Conservation (phyloP, 2,888 invertebrate genomes). For the Tetragnatha montana region DNA sequence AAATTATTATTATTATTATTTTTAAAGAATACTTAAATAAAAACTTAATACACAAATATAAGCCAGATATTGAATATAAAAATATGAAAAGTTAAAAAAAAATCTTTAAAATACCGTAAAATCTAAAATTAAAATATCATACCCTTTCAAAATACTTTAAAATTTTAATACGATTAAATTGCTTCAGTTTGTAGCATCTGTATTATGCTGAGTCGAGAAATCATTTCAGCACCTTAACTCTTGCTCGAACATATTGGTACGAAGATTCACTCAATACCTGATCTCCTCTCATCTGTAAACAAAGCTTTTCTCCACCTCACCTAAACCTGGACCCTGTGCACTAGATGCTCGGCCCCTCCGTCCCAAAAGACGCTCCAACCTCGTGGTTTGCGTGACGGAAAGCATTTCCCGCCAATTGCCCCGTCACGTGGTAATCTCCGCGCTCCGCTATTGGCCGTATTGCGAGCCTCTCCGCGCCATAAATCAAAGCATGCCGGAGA, state of each 20-base stretch:
- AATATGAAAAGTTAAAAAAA: too few species aligned
- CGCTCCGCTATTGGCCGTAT: conserved; percentile 41
- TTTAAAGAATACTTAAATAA: too few species aligned
- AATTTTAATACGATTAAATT: too few species aligned
- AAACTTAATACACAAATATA: too few species aligned
- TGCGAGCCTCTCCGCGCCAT: conserved; percentile 29
- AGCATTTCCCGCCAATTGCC: conserved; percentile 69
- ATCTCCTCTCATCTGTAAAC: not conserved
- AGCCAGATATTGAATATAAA: too few species aligned
- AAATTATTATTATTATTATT: too few species aligned
- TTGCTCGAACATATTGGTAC: not conserved
- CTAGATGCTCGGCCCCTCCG: conserved; percentile 2
- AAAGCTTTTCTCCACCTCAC: not conserved
- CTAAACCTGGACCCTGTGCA: not conserved
- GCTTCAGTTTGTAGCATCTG: too few species aligned
- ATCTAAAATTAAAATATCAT: too few species aligned
- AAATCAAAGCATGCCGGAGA: conserved; percentile 56
- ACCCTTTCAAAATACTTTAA: too few species aligned
- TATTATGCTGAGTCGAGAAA: too few species aligned
- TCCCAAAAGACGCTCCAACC: not conserved
- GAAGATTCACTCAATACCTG: not conserved
- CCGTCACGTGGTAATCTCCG: conserved; percentile 46
- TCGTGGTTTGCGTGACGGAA: conserved; percentile 64
- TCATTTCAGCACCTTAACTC: not conserved
- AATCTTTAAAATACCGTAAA: too few species aligned